Evolutionary conservation across 1,140 invertebrate species (phyloP).

Genomic region (Thaumetopoea pityocampa): DNA sequence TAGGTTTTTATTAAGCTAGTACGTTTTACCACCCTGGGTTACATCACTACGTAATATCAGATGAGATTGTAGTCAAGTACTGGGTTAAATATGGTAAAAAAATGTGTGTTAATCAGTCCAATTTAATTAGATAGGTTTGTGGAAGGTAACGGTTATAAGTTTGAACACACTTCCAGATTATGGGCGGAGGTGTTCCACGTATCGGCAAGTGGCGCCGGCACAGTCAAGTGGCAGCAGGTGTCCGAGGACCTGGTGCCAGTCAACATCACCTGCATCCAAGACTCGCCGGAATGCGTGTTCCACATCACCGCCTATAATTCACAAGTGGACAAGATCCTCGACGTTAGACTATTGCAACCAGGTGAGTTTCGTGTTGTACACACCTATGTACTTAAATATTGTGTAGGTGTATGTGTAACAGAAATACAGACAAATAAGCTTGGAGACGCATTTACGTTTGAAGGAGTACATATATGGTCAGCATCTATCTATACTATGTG

Average conservation of each 20-base stretch:
- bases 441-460: too few relatives aligned
- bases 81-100: too few relatives aligned
- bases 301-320: conserved; percentile 99
- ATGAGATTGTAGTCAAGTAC: too few relatives aligned
- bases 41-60: too few relatives aligned
- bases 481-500: too few relatives aligned
- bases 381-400: too few relatives aligned
- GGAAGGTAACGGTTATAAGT: conserved; percentile 14
- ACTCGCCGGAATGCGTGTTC: conserved; percentile 96
- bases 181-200: conserved; percentile 99
- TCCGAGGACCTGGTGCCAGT: conserved; percentile 98
- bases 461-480: too few relatives aligned
- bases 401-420: too few relatives aligned
- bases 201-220: conserved; percentile 90
- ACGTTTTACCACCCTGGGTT: too few relatives aligned
- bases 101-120: too few relatives aligned
- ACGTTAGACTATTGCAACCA: conserved; percentile 96
- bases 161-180: conserved; percentile 79
- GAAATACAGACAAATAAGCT: too few relatives aligned
- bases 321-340: conserved; percentile 98
- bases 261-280: conserved; percentile 97
- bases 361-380: conserved; percentile 79
- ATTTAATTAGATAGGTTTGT: background rate
- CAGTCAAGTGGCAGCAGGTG: conserved; percentile 97
- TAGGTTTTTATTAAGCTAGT: too few relatives aligned